phyloP scores from a whole-genome alignment of 1,140 invertebrate genomes.

The Coenobita brevimanus region DNA sequence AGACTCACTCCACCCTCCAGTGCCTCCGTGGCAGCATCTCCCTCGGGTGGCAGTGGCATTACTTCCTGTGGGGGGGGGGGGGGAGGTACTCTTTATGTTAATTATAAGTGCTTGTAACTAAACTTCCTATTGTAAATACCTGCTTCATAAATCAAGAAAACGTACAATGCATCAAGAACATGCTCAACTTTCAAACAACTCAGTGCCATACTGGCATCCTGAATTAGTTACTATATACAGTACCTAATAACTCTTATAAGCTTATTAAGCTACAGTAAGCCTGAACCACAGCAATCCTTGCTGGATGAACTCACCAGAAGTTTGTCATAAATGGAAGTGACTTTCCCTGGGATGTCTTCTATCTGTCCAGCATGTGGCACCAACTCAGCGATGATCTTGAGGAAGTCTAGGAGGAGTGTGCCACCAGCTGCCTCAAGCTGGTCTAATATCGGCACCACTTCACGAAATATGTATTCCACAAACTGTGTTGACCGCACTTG shows the following conservation, averaged over 20 bases:
- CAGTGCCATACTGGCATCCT: no score
- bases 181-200: no score
- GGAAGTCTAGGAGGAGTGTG: slow-evolving; percentile 79
- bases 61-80: slow-evolving; percentile 48
- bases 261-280: no score
- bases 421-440: slow-evolving; percentile 76
- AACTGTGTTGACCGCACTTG: slow-evolving; percentile 91
- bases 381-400: slow-evolving; percentile 92
- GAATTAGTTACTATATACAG: no score
- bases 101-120: not conserved
- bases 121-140: no score
- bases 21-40: slow-evolving; percentile 68
- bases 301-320: slow-evolving; percentile 84
- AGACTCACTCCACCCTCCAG: slow-evolving; percentile 79
- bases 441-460: slow-evolving; percentile 71
- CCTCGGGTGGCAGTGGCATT: slow-evolving; percentile 70
- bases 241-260: no score
- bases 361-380: slow-evolving; percentile 83
- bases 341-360: slow-evolving; percentile 83
- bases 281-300: no score
- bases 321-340: slow-evolving; percentile 83
- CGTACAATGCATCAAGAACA: no score
- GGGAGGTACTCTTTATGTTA: not conserved
- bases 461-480: slow-evolving; percentile 86
- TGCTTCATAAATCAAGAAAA: no score